Percentiles rank a stretch among this genome's conserved stretches.
These are phyloP conservation scores for Chloebia gouldiae DNA, from an alignment of 2,113 vertebrate genomes.

Conservation along the genomic window DNA sequence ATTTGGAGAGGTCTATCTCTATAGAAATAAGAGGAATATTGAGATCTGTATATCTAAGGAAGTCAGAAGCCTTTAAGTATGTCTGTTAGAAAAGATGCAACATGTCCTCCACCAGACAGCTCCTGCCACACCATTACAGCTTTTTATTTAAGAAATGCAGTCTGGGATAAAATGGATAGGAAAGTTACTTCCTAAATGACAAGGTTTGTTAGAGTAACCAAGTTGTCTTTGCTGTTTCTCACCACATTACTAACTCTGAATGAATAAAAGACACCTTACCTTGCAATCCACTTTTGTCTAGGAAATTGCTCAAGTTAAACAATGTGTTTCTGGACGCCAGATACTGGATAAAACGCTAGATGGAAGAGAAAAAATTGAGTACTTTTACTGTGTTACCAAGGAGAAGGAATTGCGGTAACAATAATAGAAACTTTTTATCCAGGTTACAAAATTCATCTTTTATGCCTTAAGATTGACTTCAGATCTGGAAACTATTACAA, in stretches of 20 bases:
- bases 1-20: neutral
- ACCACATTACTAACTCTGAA: neutral
- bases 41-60: neutral
- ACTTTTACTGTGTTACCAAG: neutral
- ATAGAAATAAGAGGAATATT: neutral
- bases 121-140: neutral
- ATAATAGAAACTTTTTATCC: neutral
- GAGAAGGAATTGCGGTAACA: neutral
- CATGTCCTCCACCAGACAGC: neutral
- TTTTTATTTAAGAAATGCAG: neutral
- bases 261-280: conserved; percentile 73
- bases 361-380: conserved; percentile 8
- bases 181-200: neutral
- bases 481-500: neutral
- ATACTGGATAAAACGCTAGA: conserved; percentile 95
- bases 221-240: neutral
- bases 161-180: neutral
- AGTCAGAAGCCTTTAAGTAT: neutral
- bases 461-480: neutral
- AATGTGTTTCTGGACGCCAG: conserved; percentile 96
- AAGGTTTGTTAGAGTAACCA: neutral
- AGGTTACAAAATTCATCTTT: neutral
- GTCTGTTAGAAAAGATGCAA: neutral
- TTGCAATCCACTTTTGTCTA: conserved; percentile 98
- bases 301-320: conserved; percentile 98